phyloP scores from a whole-genome alignment of 2,888 invertebrate genomes.

The Ariolimax columbianus region DNA sequence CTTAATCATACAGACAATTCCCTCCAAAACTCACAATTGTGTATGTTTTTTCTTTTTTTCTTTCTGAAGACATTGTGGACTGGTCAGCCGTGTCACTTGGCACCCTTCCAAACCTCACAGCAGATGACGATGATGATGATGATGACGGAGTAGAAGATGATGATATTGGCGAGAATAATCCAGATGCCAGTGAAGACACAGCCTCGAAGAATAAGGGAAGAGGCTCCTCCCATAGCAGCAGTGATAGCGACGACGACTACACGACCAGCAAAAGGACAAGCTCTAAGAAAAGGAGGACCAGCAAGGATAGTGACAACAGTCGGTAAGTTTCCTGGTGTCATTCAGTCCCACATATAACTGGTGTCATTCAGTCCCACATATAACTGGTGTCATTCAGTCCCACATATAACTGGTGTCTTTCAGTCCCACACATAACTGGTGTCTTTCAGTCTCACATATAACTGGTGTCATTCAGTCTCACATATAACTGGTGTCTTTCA shows the following conservation, averaged over 20 bases:
- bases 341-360: not conserved
- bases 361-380: no score
- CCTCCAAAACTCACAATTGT: no score
- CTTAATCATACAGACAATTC: no score
- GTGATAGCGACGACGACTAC: slow-evolving; percentile 26
- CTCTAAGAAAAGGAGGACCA: slow-evolving; percentile 13
- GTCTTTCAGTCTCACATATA: no score
- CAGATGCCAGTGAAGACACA: not conserved
- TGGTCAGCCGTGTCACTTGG: slow-evolving; percentile 33
- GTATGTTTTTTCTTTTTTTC: not conserved
- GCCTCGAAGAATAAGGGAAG: not conserved
- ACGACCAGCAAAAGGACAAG: not conserved
- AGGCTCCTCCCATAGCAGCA: not conserved
- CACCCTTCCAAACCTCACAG: slow-evolving; percentile 1
- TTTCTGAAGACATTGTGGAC: slow-evolving; percentile 32
- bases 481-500: no score
- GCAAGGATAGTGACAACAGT: slow-evolving; percentile 8
- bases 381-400: no score
- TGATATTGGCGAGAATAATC: not conserved
- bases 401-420: no score
- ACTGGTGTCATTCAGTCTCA: no score
- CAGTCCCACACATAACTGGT: no score
- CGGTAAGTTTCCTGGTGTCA: not conserved
- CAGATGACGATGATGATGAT: not conserved
- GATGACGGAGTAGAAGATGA: slow-evolving; percentile 8